Evolutionary conservation across 2,797 vertebrate species (phyloP), one percentile per base, ranked within the genome.

Genomic region (Amazona ochrocephala): DNA sequence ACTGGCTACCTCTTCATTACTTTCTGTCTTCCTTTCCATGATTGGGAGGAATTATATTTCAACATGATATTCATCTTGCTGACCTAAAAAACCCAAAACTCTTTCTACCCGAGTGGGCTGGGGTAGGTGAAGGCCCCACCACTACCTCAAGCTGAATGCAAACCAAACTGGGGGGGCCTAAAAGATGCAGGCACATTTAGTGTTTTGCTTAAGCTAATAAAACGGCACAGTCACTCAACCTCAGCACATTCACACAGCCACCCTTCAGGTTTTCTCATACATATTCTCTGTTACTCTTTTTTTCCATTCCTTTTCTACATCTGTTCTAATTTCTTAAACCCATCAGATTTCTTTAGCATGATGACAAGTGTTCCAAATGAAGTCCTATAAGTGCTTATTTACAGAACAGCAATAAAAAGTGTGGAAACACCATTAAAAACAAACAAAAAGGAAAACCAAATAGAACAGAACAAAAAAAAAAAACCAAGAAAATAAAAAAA

Each of bases 141-240:
- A 56, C 21, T 70, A 37, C 9, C 6, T 48, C 17, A 44, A 68
- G 14, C 7, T 41, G 14, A 17, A 76, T 41, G 22, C 41, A 19
- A 94, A 66, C 2, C 3, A 17, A 16, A 12, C 0, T n/a, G 11
- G 1, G 9, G 4, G 4, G 4, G 9, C 80, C 53, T n/a, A 39
- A 73, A 80, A 71, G 42, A 32, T 24, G 22, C 53, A 60, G 2
- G 5, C 13, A 34, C 6, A 16, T 16, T 54, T 1, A 42, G 6
- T 44, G 23, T 56, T 79, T 45, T 72, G 24, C 13, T n/a, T 24
- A 11, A 85, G 20, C 19, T 39, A 50, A 64, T 32, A 42, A 74
- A 71, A 16, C 7, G 5, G 5, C 20, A 71, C 7, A 17, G 19
- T 32, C 48, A 71, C 7, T 72, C 44, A 67, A 23, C 11, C 47